Evolutionary conservation across 2,797 vertebrate genomes (phyloP).

Genomic region (Tachyglossus aculeatus): DNA sequence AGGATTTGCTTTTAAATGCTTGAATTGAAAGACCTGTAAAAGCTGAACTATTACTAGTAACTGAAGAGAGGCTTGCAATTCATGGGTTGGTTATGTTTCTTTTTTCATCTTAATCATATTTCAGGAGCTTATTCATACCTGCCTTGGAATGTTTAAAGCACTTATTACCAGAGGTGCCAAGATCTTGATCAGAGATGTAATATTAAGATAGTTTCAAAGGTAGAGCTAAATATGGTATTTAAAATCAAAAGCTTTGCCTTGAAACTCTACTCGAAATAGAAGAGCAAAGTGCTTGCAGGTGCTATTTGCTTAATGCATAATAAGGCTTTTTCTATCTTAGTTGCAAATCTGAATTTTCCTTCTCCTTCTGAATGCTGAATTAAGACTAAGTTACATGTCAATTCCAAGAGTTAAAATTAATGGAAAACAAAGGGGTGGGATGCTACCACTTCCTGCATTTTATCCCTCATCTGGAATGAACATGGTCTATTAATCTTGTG

Average conservation of each 20-base stretch:
- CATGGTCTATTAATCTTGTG: neutral
- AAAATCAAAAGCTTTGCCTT: neutral
- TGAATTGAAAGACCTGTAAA: conserved; percentile 15
- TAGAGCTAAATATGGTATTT: conserved; percentile 3
- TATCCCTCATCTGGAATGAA: neutral
- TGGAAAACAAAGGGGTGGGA: neutral
- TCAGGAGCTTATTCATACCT: conserved; percentile 15
- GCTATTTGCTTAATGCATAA: too few species aligned
- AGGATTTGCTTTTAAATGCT: neutral
- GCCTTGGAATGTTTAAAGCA: conserved; percentile 16
- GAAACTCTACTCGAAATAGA: too few species aligned
- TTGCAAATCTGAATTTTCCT: neutral
- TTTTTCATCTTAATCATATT: conserved; percentile 18
- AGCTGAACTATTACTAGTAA: neutral
- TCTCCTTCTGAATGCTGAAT: neutral
- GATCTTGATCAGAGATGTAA: conserved; percentile 1
- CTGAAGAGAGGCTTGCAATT: neutral
- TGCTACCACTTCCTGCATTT: neutral
- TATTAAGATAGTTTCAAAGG: conserved; percentile 24
- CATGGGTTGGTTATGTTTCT: conserved; percentile 17
- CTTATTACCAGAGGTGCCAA: neutral
- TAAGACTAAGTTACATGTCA: too few species aligned
- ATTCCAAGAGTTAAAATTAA: too few species aligned
- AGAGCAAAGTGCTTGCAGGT: too few species aligned
- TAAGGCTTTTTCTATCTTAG: too few species aligned